A percentile compares a stretch with the other conserved stretches of the same genome.
Evolutionary conservation across 2,888 invertebrate species (phyloP).

Genomic region (Caenorhabditis doughertyi): DNA sequence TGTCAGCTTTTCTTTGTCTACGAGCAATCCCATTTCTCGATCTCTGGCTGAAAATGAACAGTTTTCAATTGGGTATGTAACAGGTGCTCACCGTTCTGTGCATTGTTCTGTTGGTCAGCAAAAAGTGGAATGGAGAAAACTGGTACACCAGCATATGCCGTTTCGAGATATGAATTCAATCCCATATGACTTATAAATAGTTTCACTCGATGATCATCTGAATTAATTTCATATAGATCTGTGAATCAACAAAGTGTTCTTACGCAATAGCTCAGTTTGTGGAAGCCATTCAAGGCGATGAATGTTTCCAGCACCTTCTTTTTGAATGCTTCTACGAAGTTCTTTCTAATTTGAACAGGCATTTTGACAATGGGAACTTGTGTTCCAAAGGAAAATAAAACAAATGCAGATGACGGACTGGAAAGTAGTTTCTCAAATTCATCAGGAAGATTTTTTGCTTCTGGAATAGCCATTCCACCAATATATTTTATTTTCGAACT

Average conservation of each 20-base stretch:
- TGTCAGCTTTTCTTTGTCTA: slow-evolving; percentile 40
- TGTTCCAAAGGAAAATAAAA: slow-evolving; percentile 76
- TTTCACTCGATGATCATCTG: slow-evolving; percentile 62
- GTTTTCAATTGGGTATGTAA: too few relatives aligned
- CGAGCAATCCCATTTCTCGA: slow-evolving; percentile 40
- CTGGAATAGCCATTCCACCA: slow-evolving; percentile 67
- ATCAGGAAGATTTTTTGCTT: slow-evolving; percentile 45
- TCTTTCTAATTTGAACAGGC: slow-evolving; percentile 56
- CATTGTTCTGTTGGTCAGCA: slow-evolving; percentile 67
- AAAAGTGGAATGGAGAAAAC: slow-evolving; percentile 70
- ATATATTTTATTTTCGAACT: slow-evolving; percentile 73
- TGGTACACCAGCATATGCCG: slow-evolving; percentile 68
- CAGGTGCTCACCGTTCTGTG: slow-evolving; percentile 63
- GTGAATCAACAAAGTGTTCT: background rate
- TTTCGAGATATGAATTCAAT: slow-evolving; percentile 70
- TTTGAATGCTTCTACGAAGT: slow-evolving; percentile 69
- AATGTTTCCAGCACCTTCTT: slow-evolving; percentile 64
- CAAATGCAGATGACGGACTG: background rate
- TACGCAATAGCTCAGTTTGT: slow-evolving; percentile 64
- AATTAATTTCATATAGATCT: background rate
- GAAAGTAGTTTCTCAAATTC: slow-evolving; percentile 29
- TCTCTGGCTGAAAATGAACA: slow-evolving; percentile 29
- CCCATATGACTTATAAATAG: slow-evolving; percentile 74
- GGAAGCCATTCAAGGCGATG: slow-evolving; percentile 73
- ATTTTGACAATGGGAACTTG: slow-evolving; percentile 53